Base-by-base conservation (phyloP, 2,113 vertebrate species). In the Solenodon paradoxus region DNA sequence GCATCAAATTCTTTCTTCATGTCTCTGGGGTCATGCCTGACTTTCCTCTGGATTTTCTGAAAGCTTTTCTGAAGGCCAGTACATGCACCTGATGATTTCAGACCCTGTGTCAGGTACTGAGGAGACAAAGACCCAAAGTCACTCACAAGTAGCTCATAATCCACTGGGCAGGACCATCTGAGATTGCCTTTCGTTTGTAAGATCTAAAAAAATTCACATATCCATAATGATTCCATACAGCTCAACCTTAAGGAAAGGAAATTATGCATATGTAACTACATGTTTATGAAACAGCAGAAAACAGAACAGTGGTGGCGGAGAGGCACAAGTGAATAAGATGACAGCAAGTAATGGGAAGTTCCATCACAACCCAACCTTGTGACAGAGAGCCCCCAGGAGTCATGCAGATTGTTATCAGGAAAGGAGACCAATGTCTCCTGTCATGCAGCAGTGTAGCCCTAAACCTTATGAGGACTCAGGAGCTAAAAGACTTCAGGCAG, bases 361-460 rank as follows among this genome's bases (percentile, higher is more conserved):
- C 16, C 28, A 5, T 10, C 9, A 20, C 30, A 59, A 9, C 72
- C 4, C 5, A 63, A 4, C 77, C 51, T 32, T 32, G 0, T 3
- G 4, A 0, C 3, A 11, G 26, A n/a, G 9, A 13, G 26, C 16
- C 1, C 38, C n/a, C 4, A 26, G 47, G 26, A 4, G n/a, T 59
- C 75, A 15, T 38, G 24, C 47, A 28, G 45, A 7, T 2, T 20
- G 32, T 0, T 24, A 35, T 3, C 53, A 5, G 83, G 24, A 32
- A 61, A 49, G 38, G 69, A 9, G 40, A 53, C 38, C 3, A 30
- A 3, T 38, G 20, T 42, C 17, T 8, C 42, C 26, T n/a, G n/a
- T n/a, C 1, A 0, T 1, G 4, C 49, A 53, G 28, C 59, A 71
- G 59, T 22, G 47, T 4, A 20, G 35, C n/a, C 51, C 28, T 12